Conservation (phyloP, 1,140 invertebrate species). For the Cyclina sinensis region DNA sequence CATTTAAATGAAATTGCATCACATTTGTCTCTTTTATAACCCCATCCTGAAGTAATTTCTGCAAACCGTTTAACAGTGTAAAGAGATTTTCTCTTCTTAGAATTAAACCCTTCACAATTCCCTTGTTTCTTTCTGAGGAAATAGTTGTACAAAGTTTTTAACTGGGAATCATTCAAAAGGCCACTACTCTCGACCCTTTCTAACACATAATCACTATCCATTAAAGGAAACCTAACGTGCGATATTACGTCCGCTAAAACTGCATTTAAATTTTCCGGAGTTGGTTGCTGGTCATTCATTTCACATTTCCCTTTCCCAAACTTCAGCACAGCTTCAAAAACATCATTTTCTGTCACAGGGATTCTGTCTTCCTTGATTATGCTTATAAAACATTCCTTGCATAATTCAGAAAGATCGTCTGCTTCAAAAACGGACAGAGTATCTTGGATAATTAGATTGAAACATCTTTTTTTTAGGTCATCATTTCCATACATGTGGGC, state of each 20-base stretch:
- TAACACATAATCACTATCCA: slow-evolving; percentile 60
- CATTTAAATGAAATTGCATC: slow-evolving; percentile 49
- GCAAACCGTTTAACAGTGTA: slow-evolving; percentile 26
- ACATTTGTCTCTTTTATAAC: slow-evolving; percentile 55
- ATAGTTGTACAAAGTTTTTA: slow-evolving; percentile 33
- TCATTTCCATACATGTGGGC: slow-evolving; percentile 59
- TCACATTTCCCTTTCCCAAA: slow-evolving; percentile 66
- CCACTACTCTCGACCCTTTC: slow-evolving; percentile 2
- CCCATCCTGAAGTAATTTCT: slow-evolving; percentile 31
- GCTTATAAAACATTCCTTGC: slow-evolving; percentile 54
- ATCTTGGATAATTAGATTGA: slow-evolving; percentile 58
- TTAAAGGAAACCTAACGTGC: slow-evolving; percentile 70
- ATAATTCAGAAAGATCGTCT: slow-evolving; percentile 61
- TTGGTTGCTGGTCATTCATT: slow-evolving; percentile 36
- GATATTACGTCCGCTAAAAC: slow-evolving; percentile 58
- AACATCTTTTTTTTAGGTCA: slow-evolving; percentile 65
- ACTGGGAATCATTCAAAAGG: slow-evolving; percentile 23
- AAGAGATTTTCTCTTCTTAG: neutral
- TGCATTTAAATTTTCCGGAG: slow-evolving; percentile 49
- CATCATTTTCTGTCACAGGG: slow-evolving; percentile 43
- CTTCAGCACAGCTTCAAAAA: slow-evolving; percentile 62
- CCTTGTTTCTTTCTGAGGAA: slow-evolving; percentile 2
- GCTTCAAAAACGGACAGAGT: slow-evolving; percentile 52
- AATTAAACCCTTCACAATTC: neutral
- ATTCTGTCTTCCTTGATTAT: slow-evolving; percentile 66